Conservation (phyloP, 2,888 invertebrate species). For the Agrochola circellaris region DNA sequence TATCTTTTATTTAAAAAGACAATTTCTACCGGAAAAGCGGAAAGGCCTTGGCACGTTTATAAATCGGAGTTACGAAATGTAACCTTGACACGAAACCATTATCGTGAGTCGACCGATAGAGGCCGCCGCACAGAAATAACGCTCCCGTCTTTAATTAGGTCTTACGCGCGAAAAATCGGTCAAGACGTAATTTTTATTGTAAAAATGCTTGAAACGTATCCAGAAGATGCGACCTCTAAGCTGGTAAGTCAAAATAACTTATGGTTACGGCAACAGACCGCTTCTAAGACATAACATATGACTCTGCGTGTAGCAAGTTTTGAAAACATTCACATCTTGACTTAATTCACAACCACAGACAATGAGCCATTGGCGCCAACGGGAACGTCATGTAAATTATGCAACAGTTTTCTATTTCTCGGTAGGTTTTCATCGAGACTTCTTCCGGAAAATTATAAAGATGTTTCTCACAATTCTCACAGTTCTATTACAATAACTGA, state of each 20-base stretch:
- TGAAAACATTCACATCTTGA: constrained; percentile 81
- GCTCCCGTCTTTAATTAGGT: constrained; percentile 81
- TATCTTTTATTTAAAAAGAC: constrained; percentile 69
- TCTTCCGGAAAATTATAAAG: constrained; percentile 51
- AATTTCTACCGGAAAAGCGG: constrained; percentile 78
- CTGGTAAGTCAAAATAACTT: constrained; percentile 71
- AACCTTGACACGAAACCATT: constrained; percentile 89
- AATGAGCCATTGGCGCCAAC: constrained; percentile 82
- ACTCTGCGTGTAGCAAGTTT: constrained; percentile 75
- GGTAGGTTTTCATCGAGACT: constrained; percentile 50
- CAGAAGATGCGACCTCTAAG: constrained; percentile 77
- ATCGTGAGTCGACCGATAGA: constrained; percentile 86
- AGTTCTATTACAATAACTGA: constrained; percentile 4
- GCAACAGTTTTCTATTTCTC: constrained; percentile 64
- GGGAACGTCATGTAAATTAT: constrained; percentile 67
- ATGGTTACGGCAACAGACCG: constrained; percentile 57
- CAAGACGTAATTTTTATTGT: constrained; percentile 78
- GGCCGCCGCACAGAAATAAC: constrained; percentile 86
- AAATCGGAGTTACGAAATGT: constrained; percentile 81
- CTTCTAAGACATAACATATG: constrained; percentile 79
- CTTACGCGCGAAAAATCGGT: constrained; percentile 86
- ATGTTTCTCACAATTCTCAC: constrained; percentile 21
- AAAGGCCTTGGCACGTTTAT: constrained; percentile 85
- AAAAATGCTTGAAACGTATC: constrained; percentile 79
- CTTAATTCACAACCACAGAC: constrained; percentile 79